Percentiles rank a stretch among this genome's conserved stretches.
These are phyloP conservation scores for Rotaria magnacalcarata DNA, from an alignment of 2,888 invertebrate genomes.

Conservation along the genomic window DNA sequence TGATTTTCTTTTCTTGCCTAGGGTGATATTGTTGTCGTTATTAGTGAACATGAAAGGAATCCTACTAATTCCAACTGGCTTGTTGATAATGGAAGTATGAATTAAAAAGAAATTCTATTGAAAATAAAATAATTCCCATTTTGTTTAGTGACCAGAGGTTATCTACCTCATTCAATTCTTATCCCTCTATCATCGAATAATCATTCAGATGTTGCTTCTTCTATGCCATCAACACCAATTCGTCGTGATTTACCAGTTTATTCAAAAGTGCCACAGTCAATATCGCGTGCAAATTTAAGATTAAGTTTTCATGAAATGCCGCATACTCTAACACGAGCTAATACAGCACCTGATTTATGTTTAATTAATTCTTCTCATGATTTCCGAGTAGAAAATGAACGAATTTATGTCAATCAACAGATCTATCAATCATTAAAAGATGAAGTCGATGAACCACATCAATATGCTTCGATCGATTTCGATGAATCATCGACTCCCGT, in stretches of 20 bases:
- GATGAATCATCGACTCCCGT: not conserved
- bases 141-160: not conserved
- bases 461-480: conserved; percentile 2
- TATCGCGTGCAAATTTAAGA: not conserved
- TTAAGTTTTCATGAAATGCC: not conserved
- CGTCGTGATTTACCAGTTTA: not conserved
- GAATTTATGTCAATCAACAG: not conserved
- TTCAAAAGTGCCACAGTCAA: not conserved
- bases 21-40: not conserved
- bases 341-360: not conserved
- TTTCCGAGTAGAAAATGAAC: not conserved
- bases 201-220: not conserved
- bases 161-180: not conserved
- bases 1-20: not conserved
- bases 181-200: not conserved
- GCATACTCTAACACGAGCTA: not conserved
- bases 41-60: not conserved
- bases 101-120: not conserved
- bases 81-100: conserved; percentile 39
- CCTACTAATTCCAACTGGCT: not conserved
- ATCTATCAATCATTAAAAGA: not conserved
- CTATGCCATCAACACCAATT: not conserved
- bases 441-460: not conserved
- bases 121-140: not conserved
- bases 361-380: not conserved